A percentile compares a stretch with the other conserved stretches of the same genome.
These are phyloP conservation scores for Drosophila paramelanica DNA, from an alignment of 2,888 invertebrate genomes.

Conservation along the genomic window DNA sequence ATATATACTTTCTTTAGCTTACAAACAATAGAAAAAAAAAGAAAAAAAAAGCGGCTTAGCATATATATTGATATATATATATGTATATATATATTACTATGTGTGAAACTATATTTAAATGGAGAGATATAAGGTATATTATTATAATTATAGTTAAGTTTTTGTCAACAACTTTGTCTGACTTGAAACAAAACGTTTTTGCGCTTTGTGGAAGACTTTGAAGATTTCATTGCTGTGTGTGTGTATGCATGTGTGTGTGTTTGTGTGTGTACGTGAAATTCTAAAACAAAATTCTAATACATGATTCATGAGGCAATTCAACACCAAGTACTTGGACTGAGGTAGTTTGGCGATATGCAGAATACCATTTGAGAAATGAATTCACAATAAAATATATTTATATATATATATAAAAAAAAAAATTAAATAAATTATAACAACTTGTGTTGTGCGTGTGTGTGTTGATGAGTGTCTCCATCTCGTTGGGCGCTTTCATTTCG, in stretches of 20 bases:
- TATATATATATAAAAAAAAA: slow-evolving; percentile 72
- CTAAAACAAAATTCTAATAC: slow-evolving; percentile 56
- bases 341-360: slow-evolving; percentile 78
- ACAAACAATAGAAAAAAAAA: slow-evolving; percentile 45
- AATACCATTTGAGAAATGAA: slow-evolving; percentile 68
- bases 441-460: slow-evolving; percentile 39
- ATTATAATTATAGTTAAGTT: slow-evolving; percentile 47
- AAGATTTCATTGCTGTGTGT: slow-evolving; percentile 74
- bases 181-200: slow-evolving; percentile 49
- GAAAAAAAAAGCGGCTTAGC: slow-evolving; percentile 39
- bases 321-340: slow-evolving; percentile 81
- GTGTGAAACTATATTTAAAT: slow-evolving; percentile 40
- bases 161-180: slow-evolving; percentile 48
- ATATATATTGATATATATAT: slow-evolving; percentile 33
- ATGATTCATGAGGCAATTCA: slow-evolving; percentile 76
- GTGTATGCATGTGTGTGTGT: slow-evolving; percentile 13
- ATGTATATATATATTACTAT: slow-evolving; percentile 29
- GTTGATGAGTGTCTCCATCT: slow-evolving; percentile 34
- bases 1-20: slow-evolving; percentile 45
- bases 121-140: slow-evolving; percentile 38
- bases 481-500: slow-evolving; percentile 31
- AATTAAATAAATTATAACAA: slow-evolving; percentile 76
- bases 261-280: slow-evolving; percentile 25
- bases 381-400: no score
- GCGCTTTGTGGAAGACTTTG: slow-evolving; percentile 74